Evolutionary conservation across 2,888 invertebrate species (phyloP), one percentile per base, ranked within the genome.

Genomic region (Callyntrura sp.): DNA sequence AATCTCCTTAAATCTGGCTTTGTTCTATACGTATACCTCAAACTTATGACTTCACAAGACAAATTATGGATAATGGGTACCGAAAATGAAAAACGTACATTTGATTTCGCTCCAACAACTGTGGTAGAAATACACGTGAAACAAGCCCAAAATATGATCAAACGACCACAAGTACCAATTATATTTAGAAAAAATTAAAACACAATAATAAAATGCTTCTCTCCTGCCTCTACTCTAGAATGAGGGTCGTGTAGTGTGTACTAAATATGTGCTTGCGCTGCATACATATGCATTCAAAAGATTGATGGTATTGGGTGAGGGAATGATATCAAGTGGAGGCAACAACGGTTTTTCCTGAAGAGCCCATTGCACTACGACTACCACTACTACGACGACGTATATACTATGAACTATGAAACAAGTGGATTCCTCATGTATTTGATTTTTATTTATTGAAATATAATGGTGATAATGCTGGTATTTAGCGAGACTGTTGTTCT

Each of bases 301-400:
- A 11, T 14, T 51, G 51, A 8, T 51, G 12, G 14, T 5, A 14
- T 51, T 51, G 51, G 51, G 9, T 5, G 51, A 51, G n/a, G 2
- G n/a, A 51, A 51, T 51, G 17, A 6, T 14, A 68, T 65, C 65
- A 65, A 65, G 35, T 68, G 68, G 17, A 68, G 43, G 35, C 35
- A 68, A 68, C 68, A 68, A 43, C 35, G 65, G 23, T 43, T 68
- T 68, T 68, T 43, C 14, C 68, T 68, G 1, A 68, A 43, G 43
- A 65, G 28, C 14, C 28, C 9, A 60, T 8, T 60, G 23, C 55
- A 1, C 14, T 9, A 57, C 17, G 57, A 12, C 2, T 57, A n/a
- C n/a, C n/a, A n/a, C n/a, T n/a, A n/a, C n/a, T n/a, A n/a, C n/a
- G n/a, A n/a, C n/a, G n/a, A n/a, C n/a, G 8, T n/a, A 62, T 62